Evolutionary conservation across 2,113 vertebrate genomes (phyloP), one percentile per base, ranked within the genome.

Genomic region (Sprattus sprattus): DNA sequence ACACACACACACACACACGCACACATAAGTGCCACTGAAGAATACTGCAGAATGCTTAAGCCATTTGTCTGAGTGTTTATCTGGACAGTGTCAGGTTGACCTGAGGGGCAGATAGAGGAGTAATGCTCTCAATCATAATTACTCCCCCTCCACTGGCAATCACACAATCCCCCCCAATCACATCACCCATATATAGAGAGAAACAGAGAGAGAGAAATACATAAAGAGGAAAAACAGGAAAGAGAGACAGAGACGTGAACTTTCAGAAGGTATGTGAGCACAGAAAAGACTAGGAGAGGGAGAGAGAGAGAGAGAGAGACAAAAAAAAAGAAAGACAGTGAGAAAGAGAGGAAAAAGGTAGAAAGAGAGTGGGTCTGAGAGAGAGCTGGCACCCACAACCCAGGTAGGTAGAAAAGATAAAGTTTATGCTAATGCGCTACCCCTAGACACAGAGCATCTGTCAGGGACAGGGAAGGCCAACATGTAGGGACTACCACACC

Each of bases 41-140:
- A 84, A 87, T 32, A 84, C 52, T 84, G 25, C 39, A 39, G 39
- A 39, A 39, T 39, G 39, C 32, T 46, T 81, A 75, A 84, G 82
- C 60, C 89, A 90, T 91, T 85, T 82, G 84, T 88, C 82, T 91
- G 71, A 87, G 89, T 90, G 89, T 93, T 93, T 92, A 94, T 95
- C 94, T 94, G 93, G 93, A 95, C 92, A 94, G 90, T 94, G 94
- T 95, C 95, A 94, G 90, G 86, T 81, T 92, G 93, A 94, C 93
- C 93, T 91, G 87, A 84, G 86, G 92, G 91, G 92, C 92, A 93
- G 91, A 90, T 89, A 86, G 84, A 93, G 90, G 86, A 90, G 92
- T 91, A 89, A 92, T 87, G 91, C 87, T 91, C 91, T 95, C 93
- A 92, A 90, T 94, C 94, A 94, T 87, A 92, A 92, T 92, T 94